These are phyloP conservation scores for Mastacembelus armatus DNA, from an alignment of 2,797 vertebrate genomes.

Conservation along the genomic window DNA sequence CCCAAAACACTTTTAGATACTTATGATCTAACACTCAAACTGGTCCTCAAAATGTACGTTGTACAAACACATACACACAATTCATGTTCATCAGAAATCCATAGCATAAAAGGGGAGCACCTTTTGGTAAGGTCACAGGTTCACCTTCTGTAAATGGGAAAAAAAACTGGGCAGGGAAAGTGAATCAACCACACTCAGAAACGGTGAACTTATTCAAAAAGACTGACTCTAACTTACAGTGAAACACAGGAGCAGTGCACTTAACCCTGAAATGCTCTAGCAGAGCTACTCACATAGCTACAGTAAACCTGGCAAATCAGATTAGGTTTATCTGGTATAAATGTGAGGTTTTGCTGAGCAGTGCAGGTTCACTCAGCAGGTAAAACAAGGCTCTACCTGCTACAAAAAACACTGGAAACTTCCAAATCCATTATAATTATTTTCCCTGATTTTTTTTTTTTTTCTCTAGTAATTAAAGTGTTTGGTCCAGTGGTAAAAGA, in stretches of 20 bases:
- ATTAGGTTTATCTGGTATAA: conserved; percentile 10
- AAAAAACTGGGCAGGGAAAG: not conserved
- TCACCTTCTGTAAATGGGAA: not conserved
- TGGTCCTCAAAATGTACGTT: no score
- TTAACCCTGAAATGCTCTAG: conserved; percentile 15
- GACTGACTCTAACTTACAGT: not conserved
- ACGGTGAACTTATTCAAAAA: conserved; percentile 26
- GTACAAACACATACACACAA: not conserved
- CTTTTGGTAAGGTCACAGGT: conserved; percentile 24
- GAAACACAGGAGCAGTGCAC: conserved; percentile 22
- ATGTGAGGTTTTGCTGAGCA: conserved; percentile 13
- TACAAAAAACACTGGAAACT: not conserved
- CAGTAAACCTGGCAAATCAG: conserved; percentile 10
- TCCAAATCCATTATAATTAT: not conserved
- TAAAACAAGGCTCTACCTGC: not conserved
- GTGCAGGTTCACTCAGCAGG: conserved; percentile 2
- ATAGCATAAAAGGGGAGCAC: no score
- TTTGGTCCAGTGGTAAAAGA: not conserved
- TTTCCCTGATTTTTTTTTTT: not conserved
- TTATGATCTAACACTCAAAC: no score
- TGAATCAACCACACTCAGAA: conserved; percentile 11
- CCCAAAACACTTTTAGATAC: no score
- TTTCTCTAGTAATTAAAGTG: not conserved
- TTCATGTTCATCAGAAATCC: no score
- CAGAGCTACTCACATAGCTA: conserved; percentile 8